Base-by-base conservation (phyloP, 2,797 vertebrate genomes). In the Arvicola amphibius region DNA sequence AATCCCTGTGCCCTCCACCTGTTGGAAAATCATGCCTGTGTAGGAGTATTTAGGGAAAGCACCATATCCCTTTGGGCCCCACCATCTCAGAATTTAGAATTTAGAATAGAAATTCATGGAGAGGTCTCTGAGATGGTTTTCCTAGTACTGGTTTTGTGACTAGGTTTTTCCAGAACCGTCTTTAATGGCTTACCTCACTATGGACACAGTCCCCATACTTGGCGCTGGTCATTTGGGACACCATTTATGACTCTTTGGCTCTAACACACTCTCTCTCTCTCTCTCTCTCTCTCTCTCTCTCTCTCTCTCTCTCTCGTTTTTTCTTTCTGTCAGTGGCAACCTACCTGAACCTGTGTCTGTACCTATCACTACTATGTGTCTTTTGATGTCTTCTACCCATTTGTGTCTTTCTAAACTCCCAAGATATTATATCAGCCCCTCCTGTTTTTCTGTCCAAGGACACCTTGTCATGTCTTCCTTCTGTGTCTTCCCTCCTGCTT, bases 181-280 rank as follows among this genome's bases (percentile, higher is more conserved):
- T n/a, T 63, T 32, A 11, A 37, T 37, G 32, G 2, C 17, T 43
- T 13, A 21, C 76, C 19, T 86, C 7, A 51, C 19, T 86, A 32
- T n/a, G 16, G 21, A 51, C 46, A n/a, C 9, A 29, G 1, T n/a
- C 19, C 32, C 4, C 32, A 23, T n/a, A 1, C 4, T 10, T n/a
- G 13, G 2, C 3, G 51, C 77, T n/a, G 34, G 17, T 16, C 0
- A 23, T 53, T 23, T 12, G 19, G 34, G 51, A n/a, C 2, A 53
- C 77, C 11, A 5, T n/a, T 12, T 2, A 19, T n/a, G 2, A n/a
- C 48, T 53, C 77, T 34, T 53, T 79, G 8, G 48, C 32, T 51
- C 29, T 34, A 34, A 78, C 4, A 48, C 1, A 13, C 17, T 53
- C 17, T 53, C 13, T 4, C 51, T 51, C 2, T 51, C 3, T 51